Conservation (phyloP, 2,797 vertebrate genomes). For the Anas flavirostris region DNA sequence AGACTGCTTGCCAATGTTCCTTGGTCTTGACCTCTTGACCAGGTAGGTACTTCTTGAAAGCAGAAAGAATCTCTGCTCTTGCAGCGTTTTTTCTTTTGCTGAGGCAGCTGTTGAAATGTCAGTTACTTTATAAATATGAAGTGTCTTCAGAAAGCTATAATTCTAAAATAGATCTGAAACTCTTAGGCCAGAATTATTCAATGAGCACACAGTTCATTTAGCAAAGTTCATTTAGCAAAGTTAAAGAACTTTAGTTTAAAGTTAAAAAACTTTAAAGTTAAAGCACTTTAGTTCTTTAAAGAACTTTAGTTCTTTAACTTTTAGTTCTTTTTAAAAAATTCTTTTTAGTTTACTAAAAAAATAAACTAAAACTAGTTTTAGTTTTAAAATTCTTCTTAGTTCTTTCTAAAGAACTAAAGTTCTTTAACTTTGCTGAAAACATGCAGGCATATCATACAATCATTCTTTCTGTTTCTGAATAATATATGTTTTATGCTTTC, state of each 20-base stretch:
- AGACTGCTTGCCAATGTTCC: neutral
- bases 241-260: no score
- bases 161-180: neutral
- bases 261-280: no score
- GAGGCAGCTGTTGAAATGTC: neutral
- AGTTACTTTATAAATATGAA: neutral
- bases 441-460: neutral
- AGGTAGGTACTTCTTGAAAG: neutral
- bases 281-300: no score
- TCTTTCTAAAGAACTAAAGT: no score
- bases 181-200: neutral
- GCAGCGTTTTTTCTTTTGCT: neutral
- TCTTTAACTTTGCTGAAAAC: neutral
- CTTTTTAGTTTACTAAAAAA: no score
- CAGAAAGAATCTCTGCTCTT: neutral
- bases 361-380: no score
- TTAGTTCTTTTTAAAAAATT: no score
- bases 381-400: no score
- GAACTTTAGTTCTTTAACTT: no score
- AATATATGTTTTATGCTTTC: neutral
- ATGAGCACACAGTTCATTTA: neutral
- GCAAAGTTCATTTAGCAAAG: no score
- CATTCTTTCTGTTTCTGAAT: slow-evolving; percentile 7
- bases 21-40: neutral
- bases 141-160: neutral